A percentile compares a stretch with the other conserved stretches of the same genome.
Conservation (phyloP, 35 echinoderm and acorn worm genomes). For the Patiria miniata region DNA sequence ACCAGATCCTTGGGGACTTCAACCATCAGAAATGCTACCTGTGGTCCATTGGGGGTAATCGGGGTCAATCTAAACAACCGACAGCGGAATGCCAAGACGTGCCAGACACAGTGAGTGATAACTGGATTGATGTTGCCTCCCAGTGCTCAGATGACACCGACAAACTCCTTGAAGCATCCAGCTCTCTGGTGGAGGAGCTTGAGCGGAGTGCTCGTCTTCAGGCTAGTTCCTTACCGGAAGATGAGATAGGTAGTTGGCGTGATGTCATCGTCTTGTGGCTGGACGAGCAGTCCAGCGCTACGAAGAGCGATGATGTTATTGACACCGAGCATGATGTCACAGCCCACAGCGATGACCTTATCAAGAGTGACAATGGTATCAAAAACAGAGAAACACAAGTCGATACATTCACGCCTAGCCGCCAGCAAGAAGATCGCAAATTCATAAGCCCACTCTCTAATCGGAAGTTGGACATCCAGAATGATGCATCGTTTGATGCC, state of each 20-base stretch:
- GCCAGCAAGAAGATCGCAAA: background rate
- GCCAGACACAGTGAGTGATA: constrained; percentile 19
- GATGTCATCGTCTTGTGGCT: constrained; percentile 92
- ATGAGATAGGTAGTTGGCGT: constrained; percentile 72
- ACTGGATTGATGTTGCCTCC: constrained; percentile 58
- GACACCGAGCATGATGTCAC: background rate
- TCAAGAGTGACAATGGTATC: background rate
- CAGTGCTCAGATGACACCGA: constrained; percentile 68
- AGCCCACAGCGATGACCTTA: background rate
- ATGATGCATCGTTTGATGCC: constrained; percentile 10
- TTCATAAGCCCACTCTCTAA: background rate
- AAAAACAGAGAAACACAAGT: background rate
- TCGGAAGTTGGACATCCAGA: too few relatives aligned
- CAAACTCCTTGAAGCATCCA: constrained; percentile 72
- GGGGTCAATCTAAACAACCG: constrained; percentile 15
- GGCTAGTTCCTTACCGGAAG: constrained; percentile 39
- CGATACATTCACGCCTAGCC: background rate
- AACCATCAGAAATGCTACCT: constrained; percentile 85
- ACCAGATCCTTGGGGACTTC: constrained; percentile 58
- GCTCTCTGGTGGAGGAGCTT: constrained; percentile 63
- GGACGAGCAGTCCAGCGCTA: constrained; percentile 62
- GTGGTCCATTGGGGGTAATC: constrained; percentile 67
- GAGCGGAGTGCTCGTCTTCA: constrained; percentile 43
- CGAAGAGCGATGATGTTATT: background rate
- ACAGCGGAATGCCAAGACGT: constrained; percentile 40